phyloP scores from a whole-genome alignment of 2,113 vertebrate genomes.

The Phycodurus eques region DNA sequence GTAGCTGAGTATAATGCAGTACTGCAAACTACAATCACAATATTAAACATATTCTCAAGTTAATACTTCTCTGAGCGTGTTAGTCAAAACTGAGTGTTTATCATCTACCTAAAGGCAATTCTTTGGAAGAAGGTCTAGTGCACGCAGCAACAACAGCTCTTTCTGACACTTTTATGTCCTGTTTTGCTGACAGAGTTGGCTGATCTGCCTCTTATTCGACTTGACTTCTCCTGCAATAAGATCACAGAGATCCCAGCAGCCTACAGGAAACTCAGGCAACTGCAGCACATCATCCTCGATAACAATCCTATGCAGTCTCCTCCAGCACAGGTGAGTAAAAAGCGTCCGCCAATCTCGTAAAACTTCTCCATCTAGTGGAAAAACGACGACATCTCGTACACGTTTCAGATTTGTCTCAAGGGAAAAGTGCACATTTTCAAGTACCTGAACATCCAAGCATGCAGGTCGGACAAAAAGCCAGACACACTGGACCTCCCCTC shows the following conservation, averaged over 20 bases:
- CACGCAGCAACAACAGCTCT: background rate
- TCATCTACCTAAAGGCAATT: no score
- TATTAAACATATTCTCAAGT: no score
- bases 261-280: slow-evolving; percentile 89
- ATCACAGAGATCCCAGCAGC: slow-evolving; percentile 92
- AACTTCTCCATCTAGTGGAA: slow-evolving; percentile 42
- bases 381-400: slow-evolving; percentile 28
- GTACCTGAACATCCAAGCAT: slow-evolving; percentile 93
- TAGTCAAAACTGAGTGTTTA: no score
- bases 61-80: no score
- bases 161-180: background rate
- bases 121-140: no score
- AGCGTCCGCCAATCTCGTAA: background rate
- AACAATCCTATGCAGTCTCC: slow-evolving; percentile 98
- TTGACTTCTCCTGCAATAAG: slow-evolving; percentile 99
- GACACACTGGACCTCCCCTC: slow-evolving; percentile 94
- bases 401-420: slow-evolving; percentile 91
- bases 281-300: slow-evolving; percentile 93
- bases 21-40: no score
- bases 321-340: slow-evolving; percentile 86
- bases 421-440: slow-evolving; percentile 99
- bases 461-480: slow-evolving; percentile 93
- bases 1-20: no score
- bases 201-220: slow-evolving; percentile 88
- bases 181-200: slow-evolving; percentile 79